Conservation (phyloP, 2,113 vertebrate genomes). For the Chiloscyllium plagiosum region DNA sequence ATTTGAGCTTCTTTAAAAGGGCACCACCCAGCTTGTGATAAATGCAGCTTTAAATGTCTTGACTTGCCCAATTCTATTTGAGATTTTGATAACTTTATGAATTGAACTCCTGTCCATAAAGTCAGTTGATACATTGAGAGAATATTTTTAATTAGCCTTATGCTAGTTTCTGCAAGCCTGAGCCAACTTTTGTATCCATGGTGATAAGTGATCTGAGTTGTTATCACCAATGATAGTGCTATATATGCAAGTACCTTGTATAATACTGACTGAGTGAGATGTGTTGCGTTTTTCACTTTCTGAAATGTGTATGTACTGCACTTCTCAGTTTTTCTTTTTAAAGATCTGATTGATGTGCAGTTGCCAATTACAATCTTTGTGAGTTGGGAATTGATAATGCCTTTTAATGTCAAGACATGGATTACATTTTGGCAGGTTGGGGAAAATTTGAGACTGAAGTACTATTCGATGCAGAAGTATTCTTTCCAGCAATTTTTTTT, state of each 20-base stretch:
- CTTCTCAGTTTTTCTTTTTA: too few relatives aligned
- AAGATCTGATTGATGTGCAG: too few relatives aligned
- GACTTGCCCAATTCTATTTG: not conserved
- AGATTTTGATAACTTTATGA: not conserved
- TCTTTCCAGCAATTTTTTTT: not conserved
- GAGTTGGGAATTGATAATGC: not conserved
- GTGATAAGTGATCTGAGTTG: too few relatives aligned
- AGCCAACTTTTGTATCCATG: too few relatives aligned
- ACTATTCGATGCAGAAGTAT: not conserved
- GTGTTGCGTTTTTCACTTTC: too few relatives aligned
- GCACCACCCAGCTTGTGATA: not conserved
- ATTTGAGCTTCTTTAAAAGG: not conserved
- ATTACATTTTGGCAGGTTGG: not conserved
- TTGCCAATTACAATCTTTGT: too few relatives aligned
- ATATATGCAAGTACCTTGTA: too few relatives aligned
- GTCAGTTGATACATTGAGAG: not conserved
- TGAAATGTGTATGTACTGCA: too few relatives aligned
- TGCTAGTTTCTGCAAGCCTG: not conserved
- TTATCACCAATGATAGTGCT: too few relatives aligned
- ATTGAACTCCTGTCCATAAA: not conserved
- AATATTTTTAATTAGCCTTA: not conserved
- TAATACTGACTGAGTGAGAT: not conserved
- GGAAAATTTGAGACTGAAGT: not conserved
- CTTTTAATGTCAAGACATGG: not conserved
- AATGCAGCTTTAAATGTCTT: not conserved